Conservation (phyloP, 2,797 vertebrate genomes). For the Lutjanus argentimaculatus region DNA sequence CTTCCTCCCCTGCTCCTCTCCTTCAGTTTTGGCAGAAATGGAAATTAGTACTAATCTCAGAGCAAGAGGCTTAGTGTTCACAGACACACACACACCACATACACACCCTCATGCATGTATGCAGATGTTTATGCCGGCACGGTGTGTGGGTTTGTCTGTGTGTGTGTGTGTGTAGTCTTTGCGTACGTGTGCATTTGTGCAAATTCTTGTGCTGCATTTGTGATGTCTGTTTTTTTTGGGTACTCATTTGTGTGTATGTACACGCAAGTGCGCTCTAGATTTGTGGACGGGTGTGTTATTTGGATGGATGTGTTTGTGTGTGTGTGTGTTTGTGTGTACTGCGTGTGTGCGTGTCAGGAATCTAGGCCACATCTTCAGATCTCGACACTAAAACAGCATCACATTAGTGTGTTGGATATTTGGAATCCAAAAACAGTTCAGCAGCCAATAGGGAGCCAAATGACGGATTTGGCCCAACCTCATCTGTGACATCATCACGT, state of each 20-base stretch:
- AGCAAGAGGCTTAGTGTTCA: conserved; percentile 30
- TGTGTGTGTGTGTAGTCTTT: background rate
- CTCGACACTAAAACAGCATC: conserved; percentile 39
- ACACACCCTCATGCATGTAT: background rate
- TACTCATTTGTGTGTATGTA: background rate
- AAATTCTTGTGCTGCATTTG: background rate
- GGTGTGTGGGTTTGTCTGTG: background rate
- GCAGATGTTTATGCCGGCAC: background rate
- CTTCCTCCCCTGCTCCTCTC: background rate
- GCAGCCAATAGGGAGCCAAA: conserved; percentile 38
- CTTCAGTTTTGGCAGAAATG: conserved; percentile 41
- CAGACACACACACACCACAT: background rate
- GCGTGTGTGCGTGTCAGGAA: conserved; percentile 22
- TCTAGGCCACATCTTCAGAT: conserved; percentile 72
- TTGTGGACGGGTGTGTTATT: background rate
- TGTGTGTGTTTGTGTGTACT: background rate
- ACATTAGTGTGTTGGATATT: conserved; percentile 44
- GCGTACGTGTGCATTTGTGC: background rate
- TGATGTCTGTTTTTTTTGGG: background rate
- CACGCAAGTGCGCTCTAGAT: background rate
- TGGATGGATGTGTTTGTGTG: conserved; percentile 7
- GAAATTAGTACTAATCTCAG: conserved; percentile 53
- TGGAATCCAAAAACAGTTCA: conserved; percentile 27
- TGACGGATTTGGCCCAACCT: conserved; percentile 24
- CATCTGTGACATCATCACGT: conserved; percentile 12